phyloP scores from a whole-genome alignment of 2,113 vertebrate species.

The Cephalopterus ornatus region DNA sequence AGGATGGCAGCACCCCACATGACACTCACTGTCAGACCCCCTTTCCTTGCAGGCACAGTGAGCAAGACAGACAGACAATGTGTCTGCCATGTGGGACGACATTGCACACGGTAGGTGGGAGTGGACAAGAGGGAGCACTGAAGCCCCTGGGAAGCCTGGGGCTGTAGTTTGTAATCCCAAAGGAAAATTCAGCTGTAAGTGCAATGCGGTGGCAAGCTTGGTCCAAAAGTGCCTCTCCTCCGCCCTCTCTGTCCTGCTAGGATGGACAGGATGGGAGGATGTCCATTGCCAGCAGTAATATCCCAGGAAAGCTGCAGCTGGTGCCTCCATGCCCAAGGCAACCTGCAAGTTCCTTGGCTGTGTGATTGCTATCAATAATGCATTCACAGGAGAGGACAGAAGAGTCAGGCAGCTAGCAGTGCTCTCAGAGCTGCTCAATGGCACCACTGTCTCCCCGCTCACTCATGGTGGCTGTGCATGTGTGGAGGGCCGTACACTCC shows the following conservation, averaged over 20 bases:
- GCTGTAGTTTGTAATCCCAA: background rate
- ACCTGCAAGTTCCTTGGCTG: constrained; percentile 17
- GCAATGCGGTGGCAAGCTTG: background rate
- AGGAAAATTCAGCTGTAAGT: background rate
- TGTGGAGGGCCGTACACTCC: accelerated
- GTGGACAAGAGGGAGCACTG: background rate
- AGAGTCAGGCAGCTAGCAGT: constrained; percentile 29
- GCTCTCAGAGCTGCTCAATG: constrained; percentile 57
- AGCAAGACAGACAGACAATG: background rate
- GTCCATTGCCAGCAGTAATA: background rate
- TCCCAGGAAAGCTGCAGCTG: constrained; percentile 55
- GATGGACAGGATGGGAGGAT: background rate
- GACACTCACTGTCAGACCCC: background rate
- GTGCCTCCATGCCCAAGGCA: constrained; percentile 1
- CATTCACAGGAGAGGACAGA: constrained; percentile 63
- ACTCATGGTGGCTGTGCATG: accelerated
- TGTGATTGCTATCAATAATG: constrained; percentile 34
- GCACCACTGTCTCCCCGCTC: constrained; percentile 27
- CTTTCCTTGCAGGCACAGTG: background rate
- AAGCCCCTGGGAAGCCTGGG: background rate
- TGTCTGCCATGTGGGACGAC: accelerated
- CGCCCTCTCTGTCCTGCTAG: background rate
- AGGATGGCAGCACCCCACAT: background rate
- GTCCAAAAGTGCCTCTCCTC: background rate
- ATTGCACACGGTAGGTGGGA: accelerated